These are phyloP conservation scores for Calameuta pallipes DNA, from an alignment of 2,888 invertebrate genomes.

Conservation along the genomic window DNA sequence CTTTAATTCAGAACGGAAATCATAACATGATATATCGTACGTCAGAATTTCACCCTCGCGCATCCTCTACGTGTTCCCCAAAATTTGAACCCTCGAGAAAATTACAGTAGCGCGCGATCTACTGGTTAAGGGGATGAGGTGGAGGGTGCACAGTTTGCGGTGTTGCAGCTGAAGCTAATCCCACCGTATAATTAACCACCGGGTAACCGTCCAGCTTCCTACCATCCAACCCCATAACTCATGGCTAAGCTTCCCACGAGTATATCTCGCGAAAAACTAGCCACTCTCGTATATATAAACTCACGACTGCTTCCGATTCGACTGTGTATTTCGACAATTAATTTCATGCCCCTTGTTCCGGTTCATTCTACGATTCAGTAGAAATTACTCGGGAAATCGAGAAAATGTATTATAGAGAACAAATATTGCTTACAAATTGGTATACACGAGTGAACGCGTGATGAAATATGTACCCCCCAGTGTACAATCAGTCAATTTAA, in stretches of 20 bases:
- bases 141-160: constrained; percentile 42
- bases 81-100: constrained; percentile 59
- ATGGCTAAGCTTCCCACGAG: constrained; percentile 53
- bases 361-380: background rate
- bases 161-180: constrained; percentile 55
- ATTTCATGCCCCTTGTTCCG: background rate
- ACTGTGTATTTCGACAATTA: background rate
- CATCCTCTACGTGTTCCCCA: constrained; percentile 30
- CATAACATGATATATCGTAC: constrained; percentile 38
- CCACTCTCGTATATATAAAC: constrained; percentile 1
- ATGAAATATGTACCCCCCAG: background rate
- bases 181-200: constrained; percentile 63
- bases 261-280: constrained; percentile 27
- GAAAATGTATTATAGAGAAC: background rate
- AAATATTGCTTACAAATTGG: background rate
- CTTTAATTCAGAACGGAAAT: constrained; percentile 31
- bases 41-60: constrained; percentile 27
- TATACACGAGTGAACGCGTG: background rate
- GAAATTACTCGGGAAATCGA: background rate
- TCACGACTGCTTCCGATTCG: background rate
- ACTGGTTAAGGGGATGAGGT: background rate
- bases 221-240: constrained; percentile 50
- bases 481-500: background rate
- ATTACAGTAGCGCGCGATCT: constrained; percentile 50
- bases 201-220: constrained; percentile 48